These are phyloP conservation scores for Drosophila serrata DNA, from an alignment of 1,140 invertebrate genomes.

Conservation along the genomic window DNA sequence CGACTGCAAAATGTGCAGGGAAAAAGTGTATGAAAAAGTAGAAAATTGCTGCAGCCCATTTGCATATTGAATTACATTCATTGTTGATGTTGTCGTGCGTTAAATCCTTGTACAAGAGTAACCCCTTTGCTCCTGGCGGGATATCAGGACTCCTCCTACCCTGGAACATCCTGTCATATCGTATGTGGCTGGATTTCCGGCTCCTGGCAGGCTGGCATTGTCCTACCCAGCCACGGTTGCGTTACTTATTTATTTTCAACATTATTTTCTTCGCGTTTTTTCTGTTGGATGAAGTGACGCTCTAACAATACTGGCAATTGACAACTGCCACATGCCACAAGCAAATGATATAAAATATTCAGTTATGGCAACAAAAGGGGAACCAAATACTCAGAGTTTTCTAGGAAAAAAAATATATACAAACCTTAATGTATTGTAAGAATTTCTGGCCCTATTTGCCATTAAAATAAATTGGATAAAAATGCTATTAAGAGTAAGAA, in stretches of 20 bases:
- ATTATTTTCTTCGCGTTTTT: slow-evolving; percentile 39
- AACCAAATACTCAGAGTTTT: slow-evolving; percentile 25
- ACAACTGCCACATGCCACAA: slow-evolving; percentile 57
- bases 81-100: slow-evolving; percentile 69
- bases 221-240: slow-evolving; percentile 12
- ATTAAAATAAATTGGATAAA: slow-evolving; percentile 34
- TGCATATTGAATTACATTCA: slow-evolving; percentile 82
- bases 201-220: slow-evolving; percentile 23
- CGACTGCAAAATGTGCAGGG: slow-evolving; percentile 1
- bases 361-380: slow-evolving; percentile 49
- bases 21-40: slow-evolving; percentile 56
- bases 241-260: slow-evolving; percentile 38
- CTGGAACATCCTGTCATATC: slow-evolving; percentile 27
- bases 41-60: slow-evolving; percentile 72
- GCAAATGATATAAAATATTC: slow-evolving; percentile 72
- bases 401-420: slow-evolving; percentile 7
- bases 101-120: slow-evolving; percentile 31
- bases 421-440: not conserved
- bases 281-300: slow-evolving; percentile 65
- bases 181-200: slow-evolving; percentile 16
- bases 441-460: slow-evolving; percentile 9
- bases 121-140: slow-evolving; percentile 4
- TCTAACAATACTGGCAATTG: slow-evolving; percentile 76
- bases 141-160: not conserved
- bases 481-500: slow-evolving; percentile 1